Conservation (phyloP, 2,113 vertebrate species). For the Pseudorasbora parva region DNA sequence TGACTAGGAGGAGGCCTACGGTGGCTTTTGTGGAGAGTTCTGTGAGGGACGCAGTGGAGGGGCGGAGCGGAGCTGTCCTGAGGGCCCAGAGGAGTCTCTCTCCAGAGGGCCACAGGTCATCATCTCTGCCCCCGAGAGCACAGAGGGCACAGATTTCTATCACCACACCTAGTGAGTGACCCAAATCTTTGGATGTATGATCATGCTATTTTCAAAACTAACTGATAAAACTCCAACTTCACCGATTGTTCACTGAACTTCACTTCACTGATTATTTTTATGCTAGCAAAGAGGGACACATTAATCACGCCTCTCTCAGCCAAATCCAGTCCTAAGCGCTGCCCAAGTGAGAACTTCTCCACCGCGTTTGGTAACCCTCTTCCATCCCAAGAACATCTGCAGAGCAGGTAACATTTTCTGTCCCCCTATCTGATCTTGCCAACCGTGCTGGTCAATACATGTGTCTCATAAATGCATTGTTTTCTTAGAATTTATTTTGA, state of each 20-base stretch:
- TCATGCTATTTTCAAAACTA: background rate
- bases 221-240: background rate
- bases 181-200: background rate
- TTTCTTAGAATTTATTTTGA: slow-evolving; percentile 78
- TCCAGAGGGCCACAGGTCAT: slow-evolving; percentile 85
- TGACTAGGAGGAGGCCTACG: slow-evolving; percentile 71
- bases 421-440: background rate
- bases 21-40: slow-evolving; percentile 78
- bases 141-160: slow-evolving; percentile 70
- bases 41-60: slow-evolving; percentile 70
- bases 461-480: background rate
- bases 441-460: background rate
- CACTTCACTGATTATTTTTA: too few species aligned
- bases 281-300: slow-evolving; percentile 91
- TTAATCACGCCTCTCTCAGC: slow-evolving; percentile 84
- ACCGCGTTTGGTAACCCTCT: slow-evolving; percentile 88
- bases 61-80: slow-evolving; percentile 73
- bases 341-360: slow-evolving; percentile 93
- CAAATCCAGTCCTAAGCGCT: slow-evolving; percentile 93
- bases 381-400: slow-evolving; percentile 78
- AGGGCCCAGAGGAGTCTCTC: slow-evolving; percentile 81
- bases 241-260: too few species aligned
- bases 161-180: slow-evolving; percentile 81
- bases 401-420: slow-evolving; percentile 75
- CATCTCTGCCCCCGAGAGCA: slow-evolving; percentile 87